Evolutionary conservation across 2,888 invertebrate species (phyloP).

Genomic region (Limnephilus marmoratus): DNA sequence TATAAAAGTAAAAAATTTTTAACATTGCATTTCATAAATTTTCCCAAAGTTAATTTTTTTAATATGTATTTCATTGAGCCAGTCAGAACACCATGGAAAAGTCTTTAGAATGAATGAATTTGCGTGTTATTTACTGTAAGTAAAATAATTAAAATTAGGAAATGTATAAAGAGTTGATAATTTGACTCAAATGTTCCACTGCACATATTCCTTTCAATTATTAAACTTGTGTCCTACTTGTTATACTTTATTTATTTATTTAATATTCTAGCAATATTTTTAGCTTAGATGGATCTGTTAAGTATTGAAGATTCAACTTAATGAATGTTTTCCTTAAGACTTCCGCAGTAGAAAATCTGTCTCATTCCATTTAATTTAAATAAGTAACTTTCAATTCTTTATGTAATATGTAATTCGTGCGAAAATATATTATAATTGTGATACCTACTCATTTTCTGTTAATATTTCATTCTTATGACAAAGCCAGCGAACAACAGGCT

Average conservation of each 20-base stretch:
- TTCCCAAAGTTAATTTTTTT: neutral
- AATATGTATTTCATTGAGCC: slow-evolving; percentile 16
- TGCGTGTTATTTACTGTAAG: neutral
- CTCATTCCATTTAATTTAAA: slow-evolving; percentile 39
- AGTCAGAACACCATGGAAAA: slow-evolving; percentile 2
- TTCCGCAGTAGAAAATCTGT: slow-evolving; percentile 36
- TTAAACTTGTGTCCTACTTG: slow-evolving; percentile 33
- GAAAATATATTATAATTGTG: neutral
- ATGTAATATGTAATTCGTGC: neutral
- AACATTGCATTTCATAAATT: neutral
- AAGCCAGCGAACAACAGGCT: neutral
- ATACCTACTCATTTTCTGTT: slow-evolving; percentile 3
- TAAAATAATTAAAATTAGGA: slow-evolving; percentile 12
- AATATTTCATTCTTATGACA: neutral
- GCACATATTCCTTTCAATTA: slow-evolving; percentile 43
- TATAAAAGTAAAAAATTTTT: neutral
- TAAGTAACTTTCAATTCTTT: neutral
- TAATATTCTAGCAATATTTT: slow-evolving; percentile 29
- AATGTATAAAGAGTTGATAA: neutral
- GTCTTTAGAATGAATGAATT: neutral
- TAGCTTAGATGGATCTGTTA: slow-evolving; percentile 15
- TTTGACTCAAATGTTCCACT: slow-evolving; percentile 16
- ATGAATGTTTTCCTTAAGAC: slow-evolving; percentile 20
- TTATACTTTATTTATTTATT: slow-evolving; percentile 47
- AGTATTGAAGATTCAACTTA: slow-evolving; percentile 2